Evolutionary conservation across 2,113 vertebrate genomes (phyloP), one percentile per base, ranked within the genome.

Genomic region (Lasiurus cinereus): DNA sequence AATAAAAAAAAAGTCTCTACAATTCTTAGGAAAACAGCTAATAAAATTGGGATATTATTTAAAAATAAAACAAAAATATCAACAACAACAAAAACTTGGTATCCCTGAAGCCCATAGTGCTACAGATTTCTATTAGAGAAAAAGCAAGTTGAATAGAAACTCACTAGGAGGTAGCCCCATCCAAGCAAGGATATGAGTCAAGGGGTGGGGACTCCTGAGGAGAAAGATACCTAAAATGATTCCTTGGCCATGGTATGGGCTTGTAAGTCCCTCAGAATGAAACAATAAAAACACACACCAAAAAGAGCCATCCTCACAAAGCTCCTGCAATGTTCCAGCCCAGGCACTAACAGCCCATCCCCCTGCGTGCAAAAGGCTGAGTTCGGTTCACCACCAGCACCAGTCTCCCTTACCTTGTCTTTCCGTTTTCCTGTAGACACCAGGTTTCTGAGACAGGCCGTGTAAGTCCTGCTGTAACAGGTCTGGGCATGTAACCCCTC

Each of bases 181-280:
- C 36, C n/a, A 39, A 70, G 29, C n/a, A 62, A 76, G 48, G 8
- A 4, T 29, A 22, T 62, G 56, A 56, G 19, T 83, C 15, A 0
- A 46, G 12, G 29, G 43, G 19, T 19, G 13, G 39, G 33, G 31
- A 12, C 3, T n/a, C 54, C 54, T 19, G 18, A 43, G 19, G n/a
- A 70, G 33, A 93, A 90, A 48, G 39, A 73, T 2, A 13, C n/a
- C 36, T 46, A 16, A 46, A 56, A 16, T 78, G 29, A 12, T 67
- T 88, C 7, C 73, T 39, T 48, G 7, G 36, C 67, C 46, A 4
- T 39, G 22, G n/a, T 91, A 59, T 80, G 56, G 46, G 33, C 22
- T 96, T 88, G 33, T 66, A 74, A 93, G 66, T 52, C 48, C 56
- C 85, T 59, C 19, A 88, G 62, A 83, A 85, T 48, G 4, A 95